phyloP scores from a whole-genome alignment of 2,113 vertebrate species.

The Rafetus swinhoei region DNA sequence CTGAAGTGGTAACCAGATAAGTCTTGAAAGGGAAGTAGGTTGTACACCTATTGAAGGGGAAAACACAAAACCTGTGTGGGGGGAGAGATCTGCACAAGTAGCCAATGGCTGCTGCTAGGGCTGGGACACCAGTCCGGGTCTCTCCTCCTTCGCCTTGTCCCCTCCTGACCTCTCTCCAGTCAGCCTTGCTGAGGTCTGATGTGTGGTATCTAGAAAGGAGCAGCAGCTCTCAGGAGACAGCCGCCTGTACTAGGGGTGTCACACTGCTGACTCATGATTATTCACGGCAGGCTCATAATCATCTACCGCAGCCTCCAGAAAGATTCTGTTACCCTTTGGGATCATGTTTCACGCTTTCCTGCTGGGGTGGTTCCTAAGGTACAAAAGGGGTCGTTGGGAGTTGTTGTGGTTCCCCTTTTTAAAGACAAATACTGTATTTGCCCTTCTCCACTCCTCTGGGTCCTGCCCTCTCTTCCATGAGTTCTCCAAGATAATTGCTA shows the following conservation, averaged over 20 bases:
- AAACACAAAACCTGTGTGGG: background rate
- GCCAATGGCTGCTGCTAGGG: background rate
- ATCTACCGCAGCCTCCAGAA: background rate
- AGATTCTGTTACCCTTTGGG: background rate
- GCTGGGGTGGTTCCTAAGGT: background rate
- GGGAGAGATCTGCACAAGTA: background rate
- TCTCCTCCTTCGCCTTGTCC: background rate
- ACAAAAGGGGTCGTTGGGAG: background rate
- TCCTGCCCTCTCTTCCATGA: background rate
- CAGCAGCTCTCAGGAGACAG: background rate
- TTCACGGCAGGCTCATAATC: background rate
- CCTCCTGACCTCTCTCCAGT: background rate
- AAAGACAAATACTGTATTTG: background rate
- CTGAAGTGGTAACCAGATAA: slow-evolving; percentile 77
- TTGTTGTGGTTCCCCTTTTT: background rate
- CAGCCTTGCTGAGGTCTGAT: background rate
- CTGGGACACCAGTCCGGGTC: background rate
- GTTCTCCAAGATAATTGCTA: background rate
- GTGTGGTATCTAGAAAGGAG: background rate
- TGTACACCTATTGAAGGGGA: slow-evolving; percentile 76
- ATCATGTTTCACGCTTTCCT: background rate
- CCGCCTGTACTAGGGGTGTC: background rate
- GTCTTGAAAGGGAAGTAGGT: slow-evolving; percentile 74
- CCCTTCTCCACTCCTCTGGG: background rate
- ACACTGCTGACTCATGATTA: background rate